A percentile compares a stretch with the other conserved stretches of the same genome.
phyloP scores from a whole-genome alignment of 2,888 invertebrate species.

The Bursaphelenchus okinawaensis region DNA sequence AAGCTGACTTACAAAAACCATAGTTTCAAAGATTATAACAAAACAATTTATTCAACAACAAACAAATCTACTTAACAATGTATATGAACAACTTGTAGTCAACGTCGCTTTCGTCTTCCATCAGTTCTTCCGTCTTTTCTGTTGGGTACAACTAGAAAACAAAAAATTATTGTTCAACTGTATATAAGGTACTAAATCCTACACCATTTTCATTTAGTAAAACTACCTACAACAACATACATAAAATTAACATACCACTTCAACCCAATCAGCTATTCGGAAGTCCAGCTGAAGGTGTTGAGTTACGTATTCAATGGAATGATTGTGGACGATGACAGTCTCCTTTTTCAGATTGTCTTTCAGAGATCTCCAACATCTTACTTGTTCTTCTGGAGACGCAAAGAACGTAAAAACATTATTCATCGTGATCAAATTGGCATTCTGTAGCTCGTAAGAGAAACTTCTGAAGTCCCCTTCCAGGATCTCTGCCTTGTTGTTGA shows the following conservation, averaged over 20 bases:
- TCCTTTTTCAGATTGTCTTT: slow-evolving; percentile 29
- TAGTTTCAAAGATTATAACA: background rate
- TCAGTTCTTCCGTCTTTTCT: background rate
- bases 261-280: slow-evolving; percentile 37
- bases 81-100: background rate
- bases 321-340: slow-evolving; percentile 41
- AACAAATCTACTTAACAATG: background rate
- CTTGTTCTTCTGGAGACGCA: slow-evolving; percentile 65
- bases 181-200: no score
- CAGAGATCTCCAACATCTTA: slow-evolving; percentile 28
- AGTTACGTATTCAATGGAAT: slow-evolving; percentile 32
- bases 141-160: slow-evolving; percentile 1
- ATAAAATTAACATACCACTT: slow-evolving; percentile 17
- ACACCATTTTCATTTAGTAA: no score
- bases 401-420: slow-evolving; percentile 72
- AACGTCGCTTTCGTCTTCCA: background rate
- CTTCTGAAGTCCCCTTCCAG: slow-evolving; percentile 66
- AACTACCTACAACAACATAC: no score
- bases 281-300: slow-evolving; percentile 40
- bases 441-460: slow-evolving; percentile 63
- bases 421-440: slow-evolving; percentile 66
- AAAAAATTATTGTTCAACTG: background rate
- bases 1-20: background rate
- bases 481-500: slow-evolving; percentile 18
- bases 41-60: background rate